Base-by-base conservation (phyloP, 1,140 invertebrate genomes). In the Drosophila melanica region DNA sequence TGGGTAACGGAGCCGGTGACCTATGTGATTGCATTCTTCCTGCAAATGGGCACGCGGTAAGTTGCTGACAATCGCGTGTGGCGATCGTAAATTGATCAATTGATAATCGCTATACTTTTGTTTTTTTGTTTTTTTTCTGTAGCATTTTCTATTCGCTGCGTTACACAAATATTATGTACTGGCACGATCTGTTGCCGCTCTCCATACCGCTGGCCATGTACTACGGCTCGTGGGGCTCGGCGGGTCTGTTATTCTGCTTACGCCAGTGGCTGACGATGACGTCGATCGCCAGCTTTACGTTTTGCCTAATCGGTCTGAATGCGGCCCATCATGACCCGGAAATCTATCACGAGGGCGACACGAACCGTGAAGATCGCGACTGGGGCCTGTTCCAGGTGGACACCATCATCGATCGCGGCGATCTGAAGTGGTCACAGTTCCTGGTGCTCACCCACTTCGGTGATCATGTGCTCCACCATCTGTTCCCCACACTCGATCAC, bases 261-360 rank as follows among this genome's bases (percentile, higher is more conserved):
- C 75, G 92, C 75, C 81, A 93, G 57, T 97, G 95, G 95, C 16
- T 94, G 0, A 91, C 93, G 51, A 94, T 96, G 23, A 81, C 94
- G 10, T 63, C 93, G 4, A 80, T 93, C 0, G 92, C 89, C 0
- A 96, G 96, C 82, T 93, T 95, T 16, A 68, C 94, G 2, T 96
- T 97, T 84, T 92, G 84, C 10, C 74, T 93, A 1, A 94, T 96
- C 44, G 96, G 95, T 4, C 69, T 96, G 0, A 96, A 95, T 90
- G 96, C 95, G 4, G 96, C 95, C 37, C 96, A 97, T 93, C 96
- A 97, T 92, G 96, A 97, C 92, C 96, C 96, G 0, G 94, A 96
- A 33, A 95, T 96, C 57, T 97, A 96, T 90, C 96, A 97, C 77
- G 96, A 97, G 84, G 96, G 96, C 4, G 96, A 97, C 90, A 91